Evolutionary conservation across 2,113 vertebrate species (phyloP).

Genomic region (Atrichornis clamosus): DNA sequence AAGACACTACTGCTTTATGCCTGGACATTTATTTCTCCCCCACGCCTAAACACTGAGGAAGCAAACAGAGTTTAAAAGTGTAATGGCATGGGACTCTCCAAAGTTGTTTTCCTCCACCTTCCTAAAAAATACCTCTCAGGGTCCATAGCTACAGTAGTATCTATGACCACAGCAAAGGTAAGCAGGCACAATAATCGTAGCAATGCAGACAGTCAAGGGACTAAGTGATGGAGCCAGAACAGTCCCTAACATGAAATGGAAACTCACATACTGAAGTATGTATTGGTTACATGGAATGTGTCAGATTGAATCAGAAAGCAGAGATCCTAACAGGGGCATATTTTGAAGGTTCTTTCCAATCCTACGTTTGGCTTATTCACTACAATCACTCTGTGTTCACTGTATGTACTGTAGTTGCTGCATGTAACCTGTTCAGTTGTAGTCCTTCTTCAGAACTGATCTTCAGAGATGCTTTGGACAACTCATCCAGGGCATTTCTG

Average conservation of each 20-base stretch:
- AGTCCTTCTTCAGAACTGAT: conserved; percentile 79
- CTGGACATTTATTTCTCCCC: neutral
- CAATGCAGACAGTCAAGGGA: neutral
- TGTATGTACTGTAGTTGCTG: neutral
- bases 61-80: neutral
- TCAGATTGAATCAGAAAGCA: neutral
- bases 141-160: neutral
- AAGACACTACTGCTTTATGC: neutral
- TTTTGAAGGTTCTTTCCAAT: neutral
- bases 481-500: conserved; percentile 91
- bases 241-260: neutral
- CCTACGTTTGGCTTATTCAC: neutral
- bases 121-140: neutral
- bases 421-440: conserved; percentile 74
- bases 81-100: neutral
- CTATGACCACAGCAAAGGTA: neutral
- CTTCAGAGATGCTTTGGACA: conserved; percentile 82
- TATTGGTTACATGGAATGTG: neutral
- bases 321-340: neutral
- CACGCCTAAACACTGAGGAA: neutral
- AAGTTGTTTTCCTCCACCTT: neutral
- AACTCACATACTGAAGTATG: neutral
- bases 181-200: neutral
- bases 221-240: neutral
- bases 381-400: neutral